Evolutionary conservation across 1,140 invertebrate species (phyloP), one percentile per base, ranked within the genome.

Genomic region (Drosophila varians): DNA sequence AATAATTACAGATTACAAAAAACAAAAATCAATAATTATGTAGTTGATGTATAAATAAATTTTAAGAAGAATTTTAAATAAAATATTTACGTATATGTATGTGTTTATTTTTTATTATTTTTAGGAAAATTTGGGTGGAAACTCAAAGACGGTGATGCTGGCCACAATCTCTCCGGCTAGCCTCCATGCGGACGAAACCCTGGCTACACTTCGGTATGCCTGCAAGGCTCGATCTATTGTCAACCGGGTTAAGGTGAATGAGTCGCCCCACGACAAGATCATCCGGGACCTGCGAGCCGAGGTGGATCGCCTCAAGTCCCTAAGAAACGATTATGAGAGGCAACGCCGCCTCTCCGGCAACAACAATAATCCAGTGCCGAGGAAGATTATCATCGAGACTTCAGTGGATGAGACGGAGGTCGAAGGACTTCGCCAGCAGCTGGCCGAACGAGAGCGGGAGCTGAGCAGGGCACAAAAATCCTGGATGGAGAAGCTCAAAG

Each of bases 231-330:
- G 98, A 82, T 96, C 96, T 55, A 99, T 99, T 58, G 96, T 98
- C 80, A 98, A 98, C 90, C 96, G 97, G 77, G 97, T 97, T 0
- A 98, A 96, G 31, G 96, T 98, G 62, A 98, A 99, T 92, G 97
- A 98, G 89, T 96, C 97, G 91, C 94, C 95, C 0, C 96, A 97
- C 78, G 96, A 96, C 25, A 96, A 96, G 91, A 93, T 97, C 23
- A 97, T 97, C 56, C 92, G 95, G 42, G 96, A 97, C 76, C 92
- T 97, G 12, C 92, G 96, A 4, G 95, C 98, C 6, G 96, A 97
- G 92, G 94, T 96, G 23, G 93, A 94, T 56, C 92, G 93, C 34
- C 89, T 96, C 2, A 92, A 93, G 49, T 92, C 93, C 11, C 76
- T 94, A 14, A 92, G 92, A 3, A 92, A 94, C 47, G 93, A 93